These are phyloP conservation scores for Notothenia coriiceps DNA, from an alignment of 2,113 vertebrate species.

Conservation along the genomic window DNA sequence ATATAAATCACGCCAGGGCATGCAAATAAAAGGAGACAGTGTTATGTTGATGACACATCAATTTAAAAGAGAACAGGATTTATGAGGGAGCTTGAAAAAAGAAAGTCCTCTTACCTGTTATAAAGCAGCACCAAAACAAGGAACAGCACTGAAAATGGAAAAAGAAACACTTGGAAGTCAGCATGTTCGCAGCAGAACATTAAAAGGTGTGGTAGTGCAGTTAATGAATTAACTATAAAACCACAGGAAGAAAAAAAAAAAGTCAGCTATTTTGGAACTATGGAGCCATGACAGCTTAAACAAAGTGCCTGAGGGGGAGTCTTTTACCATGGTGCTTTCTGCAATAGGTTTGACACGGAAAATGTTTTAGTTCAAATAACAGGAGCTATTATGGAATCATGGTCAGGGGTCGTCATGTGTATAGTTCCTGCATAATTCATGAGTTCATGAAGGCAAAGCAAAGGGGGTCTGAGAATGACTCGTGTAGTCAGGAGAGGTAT, in stretches of 20 bases:
- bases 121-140: constrained; percentile 27
- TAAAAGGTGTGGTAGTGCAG: constrained; percentile 88
- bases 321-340: constrained; percentile 90
- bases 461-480: constrained; percentile 85
- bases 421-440: constrained; percentile 94
- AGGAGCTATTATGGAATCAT: constrained; percentile 93
- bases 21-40: constrained; percentile 21
- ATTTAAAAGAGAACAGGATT: constrained; percentile 27
- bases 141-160: constrained; percentile 41
- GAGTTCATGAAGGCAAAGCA: constrained; percentile 87
- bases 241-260: constrained; percentile 84
- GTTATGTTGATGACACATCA: constrained; percentile 21
- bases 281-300: constrained; percentile 95
- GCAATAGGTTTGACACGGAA: constrained; percentile 92
- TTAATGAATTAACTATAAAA: constrained; percentile 91
- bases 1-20: constrained; percentile 32
- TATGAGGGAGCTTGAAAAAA: constrained; percentile 19
- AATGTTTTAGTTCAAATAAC: constrained; percentile 98
- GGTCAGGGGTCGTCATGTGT: constrained; percentile 86
- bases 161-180: constrained; percentile 75
- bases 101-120: constrained; percentile 9
- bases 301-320: constrained; percentile 92
- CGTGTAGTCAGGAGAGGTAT: constrained; percentile 83
- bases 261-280: constrained; percentile 89
- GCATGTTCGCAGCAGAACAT: constrained; percentile 87